Conservation (phyloP, 2,113 vertebrate species). For the Potamarius usumacintae region DNA sequence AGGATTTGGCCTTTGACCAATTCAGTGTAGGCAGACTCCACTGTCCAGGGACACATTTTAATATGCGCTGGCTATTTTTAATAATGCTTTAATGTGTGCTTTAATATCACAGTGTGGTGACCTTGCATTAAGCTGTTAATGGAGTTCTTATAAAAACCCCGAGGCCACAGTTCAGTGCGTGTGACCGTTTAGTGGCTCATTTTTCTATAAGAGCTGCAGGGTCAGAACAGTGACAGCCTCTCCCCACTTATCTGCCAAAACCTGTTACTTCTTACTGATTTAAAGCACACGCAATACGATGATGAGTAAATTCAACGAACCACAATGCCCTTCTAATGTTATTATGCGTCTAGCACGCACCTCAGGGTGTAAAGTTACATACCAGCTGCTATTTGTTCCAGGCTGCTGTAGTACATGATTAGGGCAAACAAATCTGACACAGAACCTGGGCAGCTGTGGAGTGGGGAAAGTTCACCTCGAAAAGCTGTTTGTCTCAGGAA, state of each 20-base stretch:
- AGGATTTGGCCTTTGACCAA: background rate
- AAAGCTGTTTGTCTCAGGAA: background rate
- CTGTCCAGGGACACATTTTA: background rate
- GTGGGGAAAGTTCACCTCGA: background rate
- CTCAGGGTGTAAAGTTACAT: constrained; percentile 50
- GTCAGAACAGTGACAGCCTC: constrained; percentile 6
- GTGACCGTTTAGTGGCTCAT: background rate
- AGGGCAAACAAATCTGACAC: constrained; percentile 49
- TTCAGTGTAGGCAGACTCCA: background rate
- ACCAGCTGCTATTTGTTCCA: constrained; percentile 54
- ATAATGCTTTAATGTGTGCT: background rate
- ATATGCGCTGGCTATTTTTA: constrained; percentile 11
- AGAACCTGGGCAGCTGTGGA: constrained; percentile 19
- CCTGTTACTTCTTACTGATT: constrained; percentile 24
- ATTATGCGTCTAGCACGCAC: constrained; percentile 34
- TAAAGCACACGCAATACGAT: constrained; percentile 44
- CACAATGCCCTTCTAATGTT: constrained; percentile 30
- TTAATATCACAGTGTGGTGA: background rate
- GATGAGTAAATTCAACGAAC: constrained; percentile 48
- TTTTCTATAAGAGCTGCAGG: background rate
- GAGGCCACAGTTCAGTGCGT: constrained; percentile 10
- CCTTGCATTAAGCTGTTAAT: constrained; percentile 4
- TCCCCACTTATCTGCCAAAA: background rate
- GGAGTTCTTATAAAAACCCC: background rate
- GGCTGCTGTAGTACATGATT: constrained; percentile 46